These are phyloP conservation scores for Enteromius thamalakanensis DNA, from an alignment of 2,797 vertebrate genomes.

Conservation along the genomic window DNA sequence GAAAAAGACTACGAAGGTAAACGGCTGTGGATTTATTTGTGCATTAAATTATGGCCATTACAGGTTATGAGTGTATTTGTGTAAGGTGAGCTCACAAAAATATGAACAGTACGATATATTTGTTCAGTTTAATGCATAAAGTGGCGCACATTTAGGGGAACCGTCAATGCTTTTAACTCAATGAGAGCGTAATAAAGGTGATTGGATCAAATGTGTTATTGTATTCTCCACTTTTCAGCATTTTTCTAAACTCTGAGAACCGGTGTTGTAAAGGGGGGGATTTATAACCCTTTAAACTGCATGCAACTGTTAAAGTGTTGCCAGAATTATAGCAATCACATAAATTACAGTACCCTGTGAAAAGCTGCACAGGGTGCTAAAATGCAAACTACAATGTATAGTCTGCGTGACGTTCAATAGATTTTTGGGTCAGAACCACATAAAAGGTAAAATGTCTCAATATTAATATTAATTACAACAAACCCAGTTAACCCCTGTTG, in stretches of 20 bases:
- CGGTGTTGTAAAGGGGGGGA: background rate
- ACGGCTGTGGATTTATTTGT: background rate
- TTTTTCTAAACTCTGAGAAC: background rate
- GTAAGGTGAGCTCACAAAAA: background rate
- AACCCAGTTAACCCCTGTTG: background rate
- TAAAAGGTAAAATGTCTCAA: background rate
- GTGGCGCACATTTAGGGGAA: background rate
- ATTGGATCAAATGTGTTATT: background rate
- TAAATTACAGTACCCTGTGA: background rate
- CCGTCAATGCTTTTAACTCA: background rate
- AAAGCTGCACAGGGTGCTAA: background rate
- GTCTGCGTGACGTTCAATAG: background rate
- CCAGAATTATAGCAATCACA: slow-evolving; percentile 10
- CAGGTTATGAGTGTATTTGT: background rate
- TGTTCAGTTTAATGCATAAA: background rate
- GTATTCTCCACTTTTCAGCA: background rate
- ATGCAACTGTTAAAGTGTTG: background rate
- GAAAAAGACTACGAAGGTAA: background rate
- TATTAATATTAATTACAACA: background rate
- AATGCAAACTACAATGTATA: background rate
- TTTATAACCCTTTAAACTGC: background rate
- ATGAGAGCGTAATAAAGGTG: background rate
- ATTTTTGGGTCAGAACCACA: background rate
- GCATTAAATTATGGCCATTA: background rate
- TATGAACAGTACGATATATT: background rate